Percentiles rank a stretch among this genome's conserved stretches.
Conservation (phyloP, 2,113 vertebrate species). For the Montifringilla adamsi region DNA sequence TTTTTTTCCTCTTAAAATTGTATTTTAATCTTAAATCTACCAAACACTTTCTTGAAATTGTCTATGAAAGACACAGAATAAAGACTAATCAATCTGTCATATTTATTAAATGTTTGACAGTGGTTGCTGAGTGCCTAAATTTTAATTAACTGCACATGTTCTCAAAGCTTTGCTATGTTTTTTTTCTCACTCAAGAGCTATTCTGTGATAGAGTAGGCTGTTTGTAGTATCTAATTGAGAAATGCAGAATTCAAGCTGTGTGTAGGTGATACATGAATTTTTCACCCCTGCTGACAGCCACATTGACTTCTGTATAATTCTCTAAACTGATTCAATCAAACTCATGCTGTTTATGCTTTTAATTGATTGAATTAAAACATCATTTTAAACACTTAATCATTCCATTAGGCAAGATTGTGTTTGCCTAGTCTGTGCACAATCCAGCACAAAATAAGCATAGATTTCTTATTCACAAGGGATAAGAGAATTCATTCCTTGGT, state of each 20-base stretch:
- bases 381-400: constrained; percentile 71
- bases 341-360: constrained; percentile 72
- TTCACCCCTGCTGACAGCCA: constrained; percentile 69
- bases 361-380: constrained; percentile 75
- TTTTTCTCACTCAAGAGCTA: constrained; percentile 6
- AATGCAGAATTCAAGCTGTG: constrained; percentile 69
- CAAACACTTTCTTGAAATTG: background rate
- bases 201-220: constrained; percentile 39
- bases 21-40: background rate
- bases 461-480: background rate
- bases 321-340: constrained; percentile 72
- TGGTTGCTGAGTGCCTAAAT: background rate
- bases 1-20: background rate
- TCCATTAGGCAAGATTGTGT: constrained; percentile 31
- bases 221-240: constrained; percentile 65
- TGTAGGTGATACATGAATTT: constrained; percentile 73
- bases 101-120: constrained; percentile 55
- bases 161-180: background rate
- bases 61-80: constrained; percentile 2
- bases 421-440: constrained; percentile 13
- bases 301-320: constrained; percentile 63
- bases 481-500: background rate
- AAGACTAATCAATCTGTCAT: constrained; percentile 32
- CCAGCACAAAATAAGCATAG: background rate
- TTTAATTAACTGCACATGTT: constrained; percentile 43